Base-by-base conservation (phyloP, 2,888 invertebrate species). In the Torymus tubicola region DNA sequence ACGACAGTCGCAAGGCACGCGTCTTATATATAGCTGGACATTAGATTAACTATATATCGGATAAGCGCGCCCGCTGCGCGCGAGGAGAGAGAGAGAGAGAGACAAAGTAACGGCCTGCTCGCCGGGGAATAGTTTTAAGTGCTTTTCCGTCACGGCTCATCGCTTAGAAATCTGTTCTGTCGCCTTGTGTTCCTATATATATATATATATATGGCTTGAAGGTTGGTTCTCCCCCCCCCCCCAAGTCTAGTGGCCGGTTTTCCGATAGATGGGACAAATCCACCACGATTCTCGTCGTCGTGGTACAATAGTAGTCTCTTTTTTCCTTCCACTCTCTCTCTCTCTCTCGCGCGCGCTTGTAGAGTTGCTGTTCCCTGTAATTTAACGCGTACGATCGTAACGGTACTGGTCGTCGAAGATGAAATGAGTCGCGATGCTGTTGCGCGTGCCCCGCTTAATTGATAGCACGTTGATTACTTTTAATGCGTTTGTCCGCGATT, bases 71-170 rank as follows among this genome's bases (percentile, higher is more conserved):
- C 81, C 10, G 11, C 14, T 42, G 13, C 67, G 61, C 16, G 76
- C 53, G 8, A 42, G 42, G 42, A 42, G 8, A 8, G 42, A 42
- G 8, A 1, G 4, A 3, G 42, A n/a, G 42, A 12, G 57, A 75
- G 71, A 74, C 68, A 67, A 70, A 81, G 80, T 83, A 84, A 83
- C 83, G 82, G 83, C 67, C 72, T 21, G 21, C 21, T 80, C 81
- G 64, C 52, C 80, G 53, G 69, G 63, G 82, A 84, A 83, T 83
- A 84, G 85, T 85, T 85, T 85, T 85, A 84, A 85, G 85, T 85
- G 85, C 84, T 84, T 80, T 83, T 81, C 85, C 83, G 85, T 84
- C 84, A 83, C 83, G 82, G 83, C 83, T 84, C 83, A 84, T 85
- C 84, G 83, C 84, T 84, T 83, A 82, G 83, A 83, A 83, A 83